Percentiles rank a stretch among this genome's conserved stretches.
Evolutionary conservation across 1,140 invertebrate species (phyloP).

Genomic region (Oryzaephilus surinamensis): DNA sequence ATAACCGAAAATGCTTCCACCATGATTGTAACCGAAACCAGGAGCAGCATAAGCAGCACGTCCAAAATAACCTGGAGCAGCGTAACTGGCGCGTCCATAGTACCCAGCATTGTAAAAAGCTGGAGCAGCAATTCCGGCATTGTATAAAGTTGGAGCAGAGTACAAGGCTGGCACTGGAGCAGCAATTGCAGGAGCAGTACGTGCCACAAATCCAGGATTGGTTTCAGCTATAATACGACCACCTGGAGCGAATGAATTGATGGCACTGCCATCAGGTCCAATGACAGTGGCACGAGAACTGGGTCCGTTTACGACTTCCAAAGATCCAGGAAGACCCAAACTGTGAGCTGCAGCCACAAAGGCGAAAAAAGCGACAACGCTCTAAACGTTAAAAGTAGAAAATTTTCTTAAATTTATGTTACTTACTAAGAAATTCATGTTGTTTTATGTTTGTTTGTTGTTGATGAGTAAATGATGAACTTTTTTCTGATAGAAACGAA

Average conservation of each 20-base stretch:
- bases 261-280: constrained; percentile 16
- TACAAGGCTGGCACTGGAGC: constrained; percentile 6
- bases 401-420: neutral
- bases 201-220: constrained; percentile 6
- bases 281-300: constrained; percentile 13
- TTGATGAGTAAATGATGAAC: no score
- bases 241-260: constrained; percentile 7
- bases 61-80: no score
- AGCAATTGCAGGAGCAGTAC: constrained; percentile 8
- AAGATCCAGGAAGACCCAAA: constrained; percentile 3
- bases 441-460: no score
- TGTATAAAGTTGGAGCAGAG: constrained; percentile 2
- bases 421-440: constrained; percentile 13
- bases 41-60: no score
- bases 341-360: constrained; percentile 6
- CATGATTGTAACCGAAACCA: no score
- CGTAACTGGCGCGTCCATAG: no score
- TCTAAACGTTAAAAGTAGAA: constrained; percentile 3
- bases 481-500: no score
- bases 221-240: constrained; percentile 11
- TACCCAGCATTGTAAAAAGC: no score
- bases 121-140: constrained; percentile 5
- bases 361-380: constrained; percentile 4
- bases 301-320: constrained; percentile 10
- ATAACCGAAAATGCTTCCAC: no score